Percentiles rank a stretch among this genome's conserved stretches.
Conservation (phyloP, 2,888 invertebrate genomes). For the Oscheius myriophilus region DNA sequence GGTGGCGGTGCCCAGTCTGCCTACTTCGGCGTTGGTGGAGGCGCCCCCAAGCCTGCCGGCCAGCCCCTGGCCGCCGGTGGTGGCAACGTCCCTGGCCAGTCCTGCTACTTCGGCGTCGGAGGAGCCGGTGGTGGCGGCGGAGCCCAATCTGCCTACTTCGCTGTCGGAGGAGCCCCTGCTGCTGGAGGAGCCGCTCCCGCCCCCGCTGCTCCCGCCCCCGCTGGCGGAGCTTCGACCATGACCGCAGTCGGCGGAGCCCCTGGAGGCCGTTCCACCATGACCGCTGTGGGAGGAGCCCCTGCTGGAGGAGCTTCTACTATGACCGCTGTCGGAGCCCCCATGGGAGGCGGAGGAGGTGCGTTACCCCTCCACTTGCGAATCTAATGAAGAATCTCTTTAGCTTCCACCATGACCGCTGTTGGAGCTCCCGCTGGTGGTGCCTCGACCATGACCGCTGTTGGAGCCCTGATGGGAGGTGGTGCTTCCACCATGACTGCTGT, state of each 20-base stretch:
- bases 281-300: too few relatives aligned
- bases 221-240: slow-evolving; percentile 27
- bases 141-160: slow-evolving; percentile 50
- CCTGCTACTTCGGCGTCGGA: slow-evolving; percentile 45
- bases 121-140: slow-evolving; percentile 35
- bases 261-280: too few relatives aligned
- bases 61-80: too few relatives aligned
- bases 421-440: slow-evolving; percentile 3
- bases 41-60: too few relatives aligned
- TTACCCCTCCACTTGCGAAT: too few relatives aligned
- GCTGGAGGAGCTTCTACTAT: too few relatives aligned
- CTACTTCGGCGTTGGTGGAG: slow-evolving; percentile 52
- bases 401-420: slow-evolving; percentile 19
- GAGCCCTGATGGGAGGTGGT: too few relatives aligned
- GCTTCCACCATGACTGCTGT: too few relatives aligned
- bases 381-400: too few relatives aligned
- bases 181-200: slow-evolving; percentile 36
- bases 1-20: slow-evolving; percentile 30
- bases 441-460: slow-evolving; percentile 24
- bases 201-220: neutral
- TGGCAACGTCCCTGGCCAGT: slow-evolving; percentile 20
- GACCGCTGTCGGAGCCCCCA: too few relatives aligned
- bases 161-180: slow-evolving; percentile 10
- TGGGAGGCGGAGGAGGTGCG: too few relatives aligned
- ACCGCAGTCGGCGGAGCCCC: too few relatives aligned